phyloP scores from a whole-genome alignment of 2,888 invertebrate genomes.

The Apodemia duryi region DNA sequence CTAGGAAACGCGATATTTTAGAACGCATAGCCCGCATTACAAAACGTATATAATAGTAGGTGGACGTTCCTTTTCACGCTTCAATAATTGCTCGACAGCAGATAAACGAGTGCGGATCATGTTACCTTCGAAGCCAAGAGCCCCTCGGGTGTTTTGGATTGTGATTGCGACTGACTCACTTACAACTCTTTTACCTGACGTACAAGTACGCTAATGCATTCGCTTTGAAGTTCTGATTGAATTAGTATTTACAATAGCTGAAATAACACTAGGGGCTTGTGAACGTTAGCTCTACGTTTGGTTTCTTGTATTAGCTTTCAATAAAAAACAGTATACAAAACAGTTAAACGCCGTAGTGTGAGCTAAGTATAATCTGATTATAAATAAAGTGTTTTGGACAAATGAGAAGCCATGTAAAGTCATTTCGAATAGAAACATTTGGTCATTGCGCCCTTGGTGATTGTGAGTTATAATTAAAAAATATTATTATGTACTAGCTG shows the following conservation, averaged over 20 bases:
- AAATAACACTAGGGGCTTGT: conserved; percentile 1
- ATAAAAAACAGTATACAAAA: not conserved
- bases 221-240: conserved; percentile 33
- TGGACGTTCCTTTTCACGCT: conserved; percentile 79
- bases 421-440: not conserved
- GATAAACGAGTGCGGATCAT: conserved; percentile 71
- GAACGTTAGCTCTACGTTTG: not conserved
- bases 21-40: conserved; percentile 75
- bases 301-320: not conserved
- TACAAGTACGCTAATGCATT: conserved; percentile 33
- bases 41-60: conserved; percentile 76
- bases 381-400: conserved; percentile 8
- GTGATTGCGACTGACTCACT: conserved; percentile 43
- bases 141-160: conserved; percentile 48
- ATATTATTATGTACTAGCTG: no score
- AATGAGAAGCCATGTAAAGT: conserved; percentile 4
- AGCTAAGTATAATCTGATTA: not conserved
- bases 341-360: conserved; percentile 2
- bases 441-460: no score
- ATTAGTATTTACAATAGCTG: conserved; percentile 22
- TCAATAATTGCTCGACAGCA: conserved; percentile 79
- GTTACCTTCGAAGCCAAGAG: conserved; percentile 51
- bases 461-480: no score
- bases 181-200: conserved; percentile 56
- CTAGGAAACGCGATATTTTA: conserved; percentile 74